phyloP scores from a whole-genome alignment of 1,140 invertebrate species.

The Cotesia glomerata region DNA sequence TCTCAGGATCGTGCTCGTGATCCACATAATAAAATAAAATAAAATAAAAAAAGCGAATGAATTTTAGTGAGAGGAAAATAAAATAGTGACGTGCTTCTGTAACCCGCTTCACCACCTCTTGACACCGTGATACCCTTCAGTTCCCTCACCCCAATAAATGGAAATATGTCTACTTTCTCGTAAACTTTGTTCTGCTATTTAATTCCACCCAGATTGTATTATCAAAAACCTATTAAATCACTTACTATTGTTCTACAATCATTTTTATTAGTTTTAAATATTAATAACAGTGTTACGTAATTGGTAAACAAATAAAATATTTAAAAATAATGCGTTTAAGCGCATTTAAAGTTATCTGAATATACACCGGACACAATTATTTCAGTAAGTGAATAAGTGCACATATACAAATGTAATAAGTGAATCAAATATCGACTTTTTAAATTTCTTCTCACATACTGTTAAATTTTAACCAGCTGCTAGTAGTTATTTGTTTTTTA shows the following conservation, averaged over 20 bases:
- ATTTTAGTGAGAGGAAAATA: constrained; percentile 19
- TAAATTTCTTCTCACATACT: no score
- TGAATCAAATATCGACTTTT: no score
- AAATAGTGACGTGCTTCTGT: constrained; percentile 42
- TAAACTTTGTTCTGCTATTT: constrained; percentile 23
- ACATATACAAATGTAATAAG: no score
- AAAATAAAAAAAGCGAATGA: neutral
- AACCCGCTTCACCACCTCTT: constrained; percentile 18
- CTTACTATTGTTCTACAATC: neutral
- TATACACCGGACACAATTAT: no score
- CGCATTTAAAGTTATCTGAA: constrained; percentile 7
- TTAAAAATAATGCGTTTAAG: constrained; percentile 41
- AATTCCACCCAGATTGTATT: neutral
- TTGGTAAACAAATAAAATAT: neutral
- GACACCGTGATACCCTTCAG: no score
- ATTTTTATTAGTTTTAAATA: neutral
- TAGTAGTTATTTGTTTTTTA: neutral
- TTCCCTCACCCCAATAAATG: no score
- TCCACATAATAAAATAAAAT: no score
- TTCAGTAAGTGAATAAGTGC: no score
- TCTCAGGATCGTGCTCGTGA: constrained; percentile 13
- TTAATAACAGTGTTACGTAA: no score
- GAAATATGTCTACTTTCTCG: constrained; percentile 38
- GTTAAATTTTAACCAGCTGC: no score
- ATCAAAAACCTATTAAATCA: neutral